These are phyloP conservation scores for Oscheius onirici DNA, from an alignment of 2,888 invertebrate species.

Conservation along the genomic window DNA sequence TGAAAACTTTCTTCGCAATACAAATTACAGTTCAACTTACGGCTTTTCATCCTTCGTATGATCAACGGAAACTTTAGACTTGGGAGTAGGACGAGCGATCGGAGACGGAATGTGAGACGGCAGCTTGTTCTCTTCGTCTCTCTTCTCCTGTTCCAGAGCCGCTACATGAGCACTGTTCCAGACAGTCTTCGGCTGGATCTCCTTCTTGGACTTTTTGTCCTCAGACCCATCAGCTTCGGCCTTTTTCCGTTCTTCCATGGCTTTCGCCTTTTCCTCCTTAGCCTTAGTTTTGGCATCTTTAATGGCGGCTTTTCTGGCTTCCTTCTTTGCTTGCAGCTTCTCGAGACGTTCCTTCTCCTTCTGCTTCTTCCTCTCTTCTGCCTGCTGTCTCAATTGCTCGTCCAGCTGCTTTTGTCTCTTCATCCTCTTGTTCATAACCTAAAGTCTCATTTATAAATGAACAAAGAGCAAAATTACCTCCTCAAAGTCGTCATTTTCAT, in stretches of 20 bases:
- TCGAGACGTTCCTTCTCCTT: conserved; percentile 27
- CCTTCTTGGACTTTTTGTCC: neutral
- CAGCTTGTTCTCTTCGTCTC: conserved; percentile 10
- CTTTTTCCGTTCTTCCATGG: conserved; percentile 36
- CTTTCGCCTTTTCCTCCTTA: conserved; percentile 11
- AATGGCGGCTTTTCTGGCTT: conserved; percentile 15
- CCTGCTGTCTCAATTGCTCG: conserved; percentile 29
- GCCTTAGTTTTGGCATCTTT: neutral
- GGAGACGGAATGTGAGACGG: conserved; percentile 53
- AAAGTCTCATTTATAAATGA: neutral
- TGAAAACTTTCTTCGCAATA: no score
- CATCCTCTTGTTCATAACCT: conserved; percentile 42
- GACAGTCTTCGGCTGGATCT: conserved; percentile 38
- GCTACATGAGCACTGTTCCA: conserved; percentile 53
- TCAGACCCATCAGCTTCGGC: conserved; percentile 15
- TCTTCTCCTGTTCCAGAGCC: conserved; percentile 3
- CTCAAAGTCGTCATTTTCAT: conserved; percentile 34
- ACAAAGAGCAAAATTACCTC: conserved; percentile 28
- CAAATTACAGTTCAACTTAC: no score
- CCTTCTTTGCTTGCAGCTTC: conserved; percentile 22
- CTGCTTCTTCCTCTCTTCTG: conserved; percentile 22
- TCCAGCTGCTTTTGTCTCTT: conserved; percentile 35
- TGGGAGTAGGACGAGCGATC: conserved; percentile 57
- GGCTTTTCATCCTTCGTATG: conserved; percentile 20
- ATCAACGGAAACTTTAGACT: conserved; percentile 14